These are phyloP conservation scores for Eulemur macaco DNA, from an alignment of 2,113 vertebrate genomes.

Conservation along the genomic window DNA sequence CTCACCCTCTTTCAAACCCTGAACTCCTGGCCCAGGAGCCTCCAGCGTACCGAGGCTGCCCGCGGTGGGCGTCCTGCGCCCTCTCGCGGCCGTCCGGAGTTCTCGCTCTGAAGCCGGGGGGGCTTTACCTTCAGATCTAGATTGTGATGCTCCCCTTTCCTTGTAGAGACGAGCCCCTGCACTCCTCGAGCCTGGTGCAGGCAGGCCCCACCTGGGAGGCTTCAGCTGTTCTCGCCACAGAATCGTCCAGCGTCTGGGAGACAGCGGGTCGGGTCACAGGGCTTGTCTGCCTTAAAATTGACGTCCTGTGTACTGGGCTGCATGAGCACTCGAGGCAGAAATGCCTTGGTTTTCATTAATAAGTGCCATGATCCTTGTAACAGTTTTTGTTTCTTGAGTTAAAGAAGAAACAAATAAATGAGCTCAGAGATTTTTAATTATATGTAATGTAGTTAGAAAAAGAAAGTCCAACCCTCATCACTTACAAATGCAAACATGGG, in stretches of 20 bases:
- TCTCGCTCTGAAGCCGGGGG: background rate
- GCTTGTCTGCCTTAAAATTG: rapidly evolving
- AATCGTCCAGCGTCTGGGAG: too few relatives aligned
- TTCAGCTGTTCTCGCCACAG: too few relatives aligned
- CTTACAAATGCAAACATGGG: background rate
- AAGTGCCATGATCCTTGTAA: background rate
- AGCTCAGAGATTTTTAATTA: background rate
- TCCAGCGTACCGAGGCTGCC: background rate
- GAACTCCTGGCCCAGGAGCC: background rate
- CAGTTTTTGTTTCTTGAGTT: background rate
- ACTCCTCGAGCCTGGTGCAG: background rate
- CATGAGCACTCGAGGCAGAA: background rate
- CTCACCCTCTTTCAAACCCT: rapidly evolving
- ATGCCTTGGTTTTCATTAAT: background rate
- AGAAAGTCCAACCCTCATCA: background rate
- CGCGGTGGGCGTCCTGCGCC: background rate
- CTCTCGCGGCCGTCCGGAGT: background rate
- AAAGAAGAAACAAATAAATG: background rate
- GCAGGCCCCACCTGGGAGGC: background rate
- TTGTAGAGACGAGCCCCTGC: rapidly evolving
- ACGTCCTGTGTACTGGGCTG: rapidly evolving
- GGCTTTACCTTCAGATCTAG: background rate
- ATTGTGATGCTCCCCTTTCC: background rate
- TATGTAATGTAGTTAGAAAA: background rate
- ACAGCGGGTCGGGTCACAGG: background rate